phyloP scores from a whole-genome alignment of 2,797 vertebrate species.

The Pseudochaenichthys georgianus region DNA sequence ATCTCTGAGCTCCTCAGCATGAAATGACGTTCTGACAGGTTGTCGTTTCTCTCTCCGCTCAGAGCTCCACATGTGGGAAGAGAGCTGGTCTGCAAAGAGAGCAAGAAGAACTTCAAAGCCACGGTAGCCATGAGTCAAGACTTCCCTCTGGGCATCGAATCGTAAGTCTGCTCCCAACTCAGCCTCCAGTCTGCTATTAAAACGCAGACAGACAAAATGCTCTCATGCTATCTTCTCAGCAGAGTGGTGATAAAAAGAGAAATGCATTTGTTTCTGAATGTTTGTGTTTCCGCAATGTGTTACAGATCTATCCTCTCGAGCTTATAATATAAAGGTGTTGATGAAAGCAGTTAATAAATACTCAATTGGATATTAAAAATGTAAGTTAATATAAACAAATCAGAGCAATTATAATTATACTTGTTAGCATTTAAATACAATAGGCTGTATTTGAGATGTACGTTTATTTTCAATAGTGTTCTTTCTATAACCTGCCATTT shows the following conservation, averaged over 20 bases:
- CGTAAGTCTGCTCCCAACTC: conserved; percentile 84
- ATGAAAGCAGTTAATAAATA: not conserved
- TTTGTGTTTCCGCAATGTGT: not conserved
- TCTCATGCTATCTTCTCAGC: not conserved
- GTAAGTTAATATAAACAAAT: not conserved
- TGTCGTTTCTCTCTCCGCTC: conserved; percentile 32
- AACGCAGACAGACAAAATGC: not conserved
- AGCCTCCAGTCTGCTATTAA: not conserved
- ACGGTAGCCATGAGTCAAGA: conserved; percentile 99
- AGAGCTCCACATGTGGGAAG: conserved; percentile 97
- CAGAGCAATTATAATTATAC: no score
- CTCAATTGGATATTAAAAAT: not conserved
- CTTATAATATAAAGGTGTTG: not conserved
- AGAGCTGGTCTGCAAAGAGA: conserved; percentile 98
- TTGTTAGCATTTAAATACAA: no score
- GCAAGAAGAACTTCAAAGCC: conserved; percentile 99
- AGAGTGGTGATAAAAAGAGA: not conserved
- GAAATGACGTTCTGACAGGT: conserved; percentile 3
- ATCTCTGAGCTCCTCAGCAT: not conserved
- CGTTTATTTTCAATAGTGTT: not conserved
- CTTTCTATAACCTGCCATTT: not conserved
- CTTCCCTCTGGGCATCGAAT: conserved; percentile 97
- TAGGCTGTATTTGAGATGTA: not conserved
- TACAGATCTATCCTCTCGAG: not conserved
- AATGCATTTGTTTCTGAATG: not conserved